Conservation (phyloP, 2,113 vertebrate genomes). For the Okapia johnstoni region DNA sequence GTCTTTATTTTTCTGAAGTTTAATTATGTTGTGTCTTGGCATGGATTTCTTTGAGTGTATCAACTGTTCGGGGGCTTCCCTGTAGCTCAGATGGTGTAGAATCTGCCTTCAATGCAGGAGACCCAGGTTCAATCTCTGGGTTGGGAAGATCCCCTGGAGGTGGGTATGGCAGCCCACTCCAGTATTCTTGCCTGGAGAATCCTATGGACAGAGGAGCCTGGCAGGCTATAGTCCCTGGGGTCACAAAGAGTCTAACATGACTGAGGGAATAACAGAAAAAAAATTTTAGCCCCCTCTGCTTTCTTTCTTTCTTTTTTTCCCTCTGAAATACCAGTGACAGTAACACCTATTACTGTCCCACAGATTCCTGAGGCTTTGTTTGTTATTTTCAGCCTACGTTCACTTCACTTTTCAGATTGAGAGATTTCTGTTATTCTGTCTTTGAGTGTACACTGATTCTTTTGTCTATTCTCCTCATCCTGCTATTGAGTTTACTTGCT, state of each 20-base stretch:
- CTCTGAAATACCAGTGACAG: background rate
- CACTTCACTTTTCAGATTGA: background rate
- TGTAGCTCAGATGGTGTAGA: background rate
- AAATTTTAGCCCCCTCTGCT: background rate
- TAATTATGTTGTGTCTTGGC: background rate
- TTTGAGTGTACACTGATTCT: background rate
- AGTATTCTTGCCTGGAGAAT: background rate
- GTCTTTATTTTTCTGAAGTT: background rate
- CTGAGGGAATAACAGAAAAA: background rate
- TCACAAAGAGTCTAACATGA: background rate
- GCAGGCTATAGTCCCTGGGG: background rate
- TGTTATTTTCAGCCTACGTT: background rate
- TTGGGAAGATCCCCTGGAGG: background rate
- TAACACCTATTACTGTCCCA: background rate
- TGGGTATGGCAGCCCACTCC: background rate
- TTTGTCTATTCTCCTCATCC: background rate
- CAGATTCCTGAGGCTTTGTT: background rate
- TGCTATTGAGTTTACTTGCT: background rate
- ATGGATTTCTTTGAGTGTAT: background rate
- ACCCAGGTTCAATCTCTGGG: background rate
- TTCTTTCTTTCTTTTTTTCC: background rate
- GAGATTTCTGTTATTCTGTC: background rate
- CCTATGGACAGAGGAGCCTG: background rate
- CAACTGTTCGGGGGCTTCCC: background rate
- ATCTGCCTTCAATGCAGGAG: background rate